These are phyloP conservation scores for Cremastobaeus sp. DNA, from an alignment of 2,888 invertebrate species.

Conservation along the genomic window DNA sequence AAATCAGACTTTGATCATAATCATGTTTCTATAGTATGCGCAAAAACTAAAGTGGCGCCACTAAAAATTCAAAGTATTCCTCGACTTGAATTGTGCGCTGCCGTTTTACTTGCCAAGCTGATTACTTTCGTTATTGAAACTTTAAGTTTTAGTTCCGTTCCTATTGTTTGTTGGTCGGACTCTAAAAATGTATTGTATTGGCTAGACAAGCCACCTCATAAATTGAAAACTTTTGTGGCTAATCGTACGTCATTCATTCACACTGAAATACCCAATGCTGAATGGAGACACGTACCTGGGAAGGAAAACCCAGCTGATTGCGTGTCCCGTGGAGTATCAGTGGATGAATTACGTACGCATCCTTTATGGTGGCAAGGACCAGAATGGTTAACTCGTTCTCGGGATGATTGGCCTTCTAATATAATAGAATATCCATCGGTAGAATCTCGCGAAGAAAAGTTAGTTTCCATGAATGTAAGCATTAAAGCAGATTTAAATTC, in stretches of 20 bases:
- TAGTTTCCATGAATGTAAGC: too few species aligned
- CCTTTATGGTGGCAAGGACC: constrained; percentile 15
- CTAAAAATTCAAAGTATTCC: constrained; percentile 6
- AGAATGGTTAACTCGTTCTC: background rate
- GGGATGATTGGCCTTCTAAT: background rate
- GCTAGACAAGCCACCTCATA: background rate
- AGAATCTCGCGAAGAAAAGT: too few species aligned
- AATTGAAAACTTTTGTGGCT: constrained; percentile 1
- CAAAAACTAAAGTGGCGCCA: constrained; percentile 8
- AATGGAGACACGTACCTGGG: constrained; percentile 4
- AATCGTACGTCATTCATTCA: constrained; percentile 8
- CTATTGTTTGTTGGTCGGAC: constrained; percentile 4
- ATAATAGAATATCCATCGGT: too few species aligned
- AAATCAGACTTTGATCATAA: background rate
- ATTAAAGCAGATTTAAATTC: too few species aligned
- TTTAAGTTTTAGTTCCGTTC: background rate
- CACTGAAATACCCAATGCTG: background rate
- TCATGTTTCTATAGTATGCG: background rate
- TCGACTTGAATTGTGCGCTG: constrained; percentile 1
- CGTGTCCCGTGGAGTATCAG: background rate
- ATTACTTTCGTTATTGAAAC: background rate
- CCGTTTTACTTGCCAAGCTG: background rate
- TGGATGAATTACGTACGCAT: background rate
- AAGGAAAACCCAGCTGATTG: constrained; percentile 7
- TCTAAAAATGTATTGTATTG: constrained; percentile 1